phyloP scores from a whole-genome alignment of 2,797 vertebrate species.

The Propithecus perrieri region DNA sequence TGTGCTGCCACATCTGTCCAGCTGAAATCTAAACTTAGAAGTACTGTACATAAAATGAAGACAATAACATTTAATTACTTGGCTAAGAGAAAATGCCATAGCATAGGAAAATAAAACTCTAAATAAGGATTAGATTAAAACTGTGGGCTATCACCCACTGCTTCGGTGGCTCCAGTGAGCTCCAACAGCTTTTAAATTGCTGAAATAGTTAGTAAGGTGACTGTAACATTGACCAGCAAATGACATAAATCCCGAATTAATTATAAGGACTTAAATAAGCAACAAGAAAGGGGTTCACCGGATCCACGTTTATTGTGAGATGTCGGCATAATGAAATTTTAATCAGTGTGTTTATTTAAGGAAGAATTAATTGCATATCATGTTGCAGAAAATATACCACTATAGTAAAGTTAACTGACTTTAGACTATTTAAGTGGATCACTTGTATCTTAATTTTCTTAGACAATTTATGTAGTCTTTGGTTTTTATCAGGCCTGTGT shows the following conservation, averaged over 20 bases:
- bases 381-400: constrained; percentile 80
- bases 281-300: constrained; percentile 80
- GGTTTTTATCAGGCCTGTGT: constrained; percentile 76
- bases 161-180: constrained; percentile 69
- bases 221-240: constrained; percentile 87
- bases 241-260: constrained; percentile 87
- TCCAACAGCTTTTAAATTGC: constrained; percentile 81
- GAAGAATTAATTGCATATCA: constrained; percentile 85
- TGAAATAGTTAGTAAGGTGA: constrained; percentile 85
- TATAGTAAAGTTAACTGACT: constrained; percentile 63
- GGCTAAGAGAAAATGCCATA: constrained; percentile 30
- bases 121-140: constrained; percentile 81
- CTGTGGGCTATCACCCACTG: constrained; percentile 71
- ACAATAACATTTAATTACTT: constrained; percentile 69
- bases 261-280: constrained; percentile 83
- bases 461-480: constrained; percentile 80
- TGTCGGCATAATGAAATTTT: constrained; percentile 87
- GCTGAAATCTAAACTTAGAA: neutral
- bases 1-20: neutral
- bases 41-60: neutral
- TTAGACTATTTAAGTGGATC: constrained; percentile 81
- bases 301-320: constrained; percentile 83
- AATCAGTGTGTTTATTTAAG: constrained; percentile 84
- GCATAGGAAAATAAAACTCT: constrained; percentile 73
- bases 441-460: constrained; percentile 82